Evolutionary conservation across 2,113 vertebrate species (phyloP).

Genomic region (Illadopsis cleaveri): DNA sequence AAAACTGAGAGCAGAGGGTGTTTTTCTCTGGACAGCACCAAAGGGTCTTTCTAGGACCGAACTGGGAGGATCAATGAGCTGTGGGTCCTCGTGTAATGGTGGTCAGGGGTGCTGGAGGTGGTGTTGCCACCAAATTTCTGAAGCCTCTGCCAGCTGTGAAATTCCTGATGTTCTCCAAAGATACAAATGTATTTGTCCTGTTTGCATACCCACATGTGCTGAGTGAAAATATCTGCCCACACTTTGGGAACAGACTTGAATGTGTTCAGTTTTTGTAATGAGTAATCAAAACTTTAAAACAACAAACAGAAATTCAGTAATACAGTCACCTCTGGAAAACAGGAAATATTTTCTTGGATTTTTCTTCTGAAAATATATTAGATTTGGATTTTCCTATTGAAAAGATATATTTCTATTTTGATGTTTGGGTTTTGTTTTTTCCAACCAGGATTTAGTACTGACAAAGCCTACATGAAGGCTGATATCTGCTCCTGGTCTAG

Average conservation of each 20-base stretch:
- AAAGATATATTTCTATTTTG: neutral
- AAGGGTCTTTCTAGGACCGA: neutral
- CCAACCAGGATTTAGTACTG: neutral
- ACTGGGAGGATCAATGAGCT: neutral
- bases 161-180: neutral
- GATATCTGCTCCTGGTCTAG: neutral
- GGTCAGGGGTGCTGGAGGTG: fast-evolving
- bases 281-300: neutral
- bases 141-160: neutral
- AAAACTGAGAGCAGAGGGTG: neutral
- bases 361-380: neutral
- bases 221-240: neutral
- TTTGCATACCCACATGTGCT: neutral
- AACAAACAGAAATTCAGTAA: neutral
- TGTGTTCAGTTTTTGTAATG: neutral
- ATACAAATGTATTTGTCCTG: neutral
- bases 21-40: neutral
- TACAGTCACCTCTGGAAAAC: neutral
- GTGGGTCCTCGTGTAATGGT: neutral
- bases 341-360: neutral
- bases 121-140: neutral
- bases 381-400: neutral
- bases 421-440: neutral
- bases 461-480: neutral
- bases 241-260: neutral